Conservation (phyloP, 2,888 invertebrate species). For the Rhodophaea formosa region DNA sequence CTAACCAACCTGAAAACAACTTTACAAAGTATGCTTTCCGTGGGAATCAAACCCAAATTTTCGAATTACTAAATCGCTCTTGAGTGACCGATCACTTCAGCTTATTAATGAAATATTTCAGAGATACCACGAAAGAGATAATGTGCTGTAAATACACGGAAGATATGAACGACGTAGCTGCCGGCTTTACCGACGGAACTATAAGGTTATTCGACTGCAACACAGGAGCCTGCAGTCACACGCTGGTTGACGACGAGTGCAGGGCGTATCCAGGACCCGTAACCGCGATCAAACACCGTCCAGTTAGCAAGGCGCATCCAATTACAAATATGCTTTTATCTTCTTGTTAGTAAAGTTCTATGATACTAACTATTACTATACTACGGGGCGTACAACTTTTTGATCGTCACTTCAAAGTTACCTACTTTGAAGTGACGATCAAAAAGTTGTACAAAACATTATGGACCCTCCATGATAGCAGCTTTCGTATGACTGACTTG, state of each 20-base stretch:
- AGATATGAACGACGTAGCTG: constrained; percentile 80
- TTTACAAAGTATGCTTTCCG: too few species aligned
- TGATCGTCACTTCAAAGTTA: too few species aligned
- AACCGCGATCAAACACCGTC: constrained; percentile 82
- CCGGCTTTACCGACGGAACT: constrained; percentile 82
- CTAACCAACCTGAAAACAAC: too few species aligned
- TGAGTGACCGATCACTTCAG: too few species aligned
- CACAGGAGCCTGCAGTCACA: constrained; percentile 68
- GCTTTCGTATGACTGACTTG: too few species aligned
- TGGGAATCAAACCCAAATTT: too few species aligned
- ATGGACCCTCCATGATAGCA: too few species aligned
- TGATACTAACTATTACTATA: background rate
- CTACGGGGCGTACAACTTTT: too few species aligned
- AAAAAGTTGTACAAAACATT: too few species aligned
- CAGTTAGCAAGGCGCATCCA: constrained; percentile 81
- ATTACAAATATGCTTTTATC: constrained; percentile 79
- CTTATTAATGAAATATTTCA: constrained; percentile 37
- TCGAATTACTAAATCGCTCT: too few species aligned
- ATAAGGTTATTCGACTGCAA: constrained; percentile 78
- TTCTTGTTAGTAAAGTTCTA: constrained; percentile 72
- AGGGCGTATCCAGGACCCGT: constrained; percentile 78
- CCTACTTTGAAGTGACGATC: too few species aligned
- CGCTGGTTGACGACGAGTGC: constrained; percentile 79
- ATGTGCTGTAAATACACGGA: constrained; percentile 83
- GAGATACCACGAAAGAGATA: constrained; percentile 76